These are phyloP conservation scores for Kryptopterus vitreolus DNA, from an alignment of 2,797 vertebrate species.

Conservation along the genomic window DNA sequence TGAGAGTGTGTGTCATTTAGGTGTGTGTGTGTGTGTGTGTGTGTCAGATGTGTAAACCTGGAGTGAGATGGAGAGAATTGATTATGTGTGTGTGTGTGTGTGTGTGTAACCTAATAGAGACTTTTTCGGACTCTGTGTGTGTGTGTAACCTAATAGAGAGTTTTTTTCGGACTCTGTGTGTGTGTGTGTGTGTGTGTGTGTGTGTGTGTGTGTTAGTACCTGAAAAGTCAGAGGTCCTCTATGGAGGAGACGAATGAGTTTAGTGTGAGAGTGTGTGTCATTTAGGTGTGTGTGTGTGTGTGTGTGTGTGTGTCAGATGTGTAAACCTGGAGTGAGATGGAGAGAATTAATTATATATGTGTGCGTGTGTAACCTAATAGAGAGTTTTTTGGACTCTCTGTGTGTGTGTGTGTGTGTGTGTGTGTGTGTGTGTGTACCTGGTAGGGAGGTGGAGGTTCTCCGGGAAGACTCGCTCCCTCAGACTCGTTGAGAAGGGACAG, in stretches of 20 bases:
- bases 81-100: not conserved
- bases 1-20: not conserved
- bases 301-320: too few species aligned
- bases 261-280: not conserved
- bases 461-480: constrained; percentile 78
- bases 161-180: too few species aligned
- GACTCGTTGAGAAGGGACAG: constrained; percentile 81
- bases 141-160: too few species aligned
- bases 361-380: constrained; percentile 68
- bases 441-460: constrained; percentile 78
- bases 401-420: constrained; percentile 15
- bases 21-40: not conserved
- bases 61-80: not conserved
- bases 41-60: too few species aligned
- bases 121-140: too few species aligned
- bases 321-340: too few species aligned
- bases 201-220: constrained; percentile 58
- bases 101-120: not conserved
- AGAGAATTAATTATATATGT: too few species aligned
- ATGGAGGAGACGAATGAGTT: too few species aligned
- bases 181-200: not conserved
- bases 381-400: constrained; percentile 67
- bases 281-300: constrained; percentile 68
- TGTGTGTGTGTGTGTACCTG: constrained; percentile 65
- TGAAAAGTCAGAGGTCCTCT: not conserved